phyloP scores from a whole-genome alignment of 2,113 vertebrate genomes.

The Scomber colias region DNA sequence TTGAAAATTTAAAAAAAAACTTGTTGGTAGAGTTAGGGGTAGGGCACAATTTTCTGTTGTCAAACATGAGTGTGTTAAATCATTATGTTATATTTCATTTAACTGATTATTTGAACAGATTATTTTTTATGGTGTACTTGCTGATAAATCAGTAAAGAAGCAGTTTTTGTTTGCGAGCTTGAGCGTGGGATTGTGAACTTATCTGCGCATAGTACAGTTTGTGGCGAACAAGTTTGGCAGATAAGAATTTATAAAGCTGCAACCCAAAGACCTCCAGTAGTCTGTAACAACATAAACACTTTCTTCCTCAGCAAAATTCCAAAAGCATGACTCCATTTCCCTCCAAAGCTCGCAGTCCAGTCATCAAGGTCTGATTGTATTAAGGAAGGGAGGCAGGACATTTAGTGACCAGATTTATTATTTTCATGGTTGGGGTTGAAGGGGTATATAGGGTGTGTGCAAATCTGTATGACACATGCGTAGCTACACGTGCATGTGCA shows the following conservation, averaged over 20 bases:
- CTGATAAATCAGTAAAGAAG: neutral
- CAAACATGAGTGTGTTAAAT: too few species aligned
- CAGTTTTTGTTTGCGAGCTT: neutral
- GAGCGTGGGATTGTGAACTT: neutral
- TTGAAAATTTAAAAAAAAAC: too few species aligned
- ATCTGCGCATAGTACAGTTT: neutral
- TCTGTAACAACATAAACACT: slow-evolving; percentile 48
- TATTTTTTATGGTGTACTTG: neutral
- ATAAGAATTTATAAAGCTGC: slow-evolving; percentile 15
- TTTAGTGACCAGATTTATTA: slow-evolving; percentile 5
- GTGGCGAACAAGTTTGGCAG: neutral
- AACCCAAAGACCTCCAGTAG: slow-evolving; percentile 13
- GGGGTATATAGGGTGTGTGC: neutral
- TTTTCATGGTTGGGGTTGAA: slow-evolving; percentile 14
- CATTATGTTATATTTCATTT: too few species aligned
- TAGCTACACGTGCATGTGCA: slow-evolving; percentile 8
- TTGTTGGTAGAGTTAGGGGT: too few species aligned
- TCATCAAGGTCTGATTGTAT: slow-evolving; percentile 27
- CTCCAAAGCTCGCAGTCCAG: slow-evolving; percentile 1
- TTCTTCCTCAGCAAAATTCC: slow-evolving; percentile 64
- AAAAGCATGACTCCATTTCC: slow-evolving; percentile 61
- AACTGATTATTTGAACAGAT: too few species aligned
- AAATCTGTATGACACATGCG: slow-evolving; percentile 3
- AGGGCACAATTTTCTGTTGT: too few species aligned
- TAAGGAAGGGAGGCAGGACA: slow-evolving; percentile 41